phyloP scores from a whole-genome alignment of 2,888 invertebrate genomes.

The Parnassius glacialis region DNA sequence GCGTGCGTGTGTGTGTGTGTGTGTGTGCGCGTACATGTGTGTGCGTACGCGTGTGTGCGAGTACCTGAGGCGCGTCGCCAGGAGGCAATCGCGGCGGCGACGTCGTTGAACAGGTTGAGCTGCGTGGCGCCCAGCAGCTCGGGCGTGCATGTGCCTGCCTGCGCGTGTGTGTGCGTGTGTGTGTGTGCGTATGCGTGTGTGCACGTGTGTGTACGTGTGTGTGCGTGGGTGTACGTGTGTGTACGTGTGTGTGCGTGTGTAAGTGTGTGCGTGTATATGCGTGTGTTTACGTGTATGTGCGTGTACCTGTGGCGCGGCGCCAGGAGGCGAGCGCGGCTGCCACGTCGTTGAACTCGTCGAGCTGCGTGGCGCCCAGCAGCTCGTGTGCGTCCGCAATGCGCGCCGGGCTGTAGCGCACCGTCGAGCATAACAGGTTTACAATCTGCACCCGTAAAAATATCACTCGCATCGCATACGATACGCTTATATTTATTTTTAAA shows the following conservation, averaged over 20 bases:
- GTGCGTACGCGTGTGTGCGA: conserved; percentile 15
- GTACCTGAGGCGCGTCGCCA: conserved; percentile 87
- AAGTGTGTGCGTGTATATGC: neutral
- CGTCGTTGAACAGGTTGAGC: conserved; percentile 92
- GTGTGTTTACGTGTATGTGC: neutral
- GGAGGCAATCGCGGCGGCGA: conserved; percentile 84
- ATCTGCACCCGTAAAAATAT: conserved; percentile 60
- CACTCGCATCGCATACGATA: too few species aligned
- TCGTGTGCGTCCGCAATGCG: conserved; percentile 93
- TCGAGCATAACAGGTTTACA: conserved; percentile 85
- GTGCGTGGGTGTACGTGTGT: neutral
- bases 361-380: conserved; percentile 90
- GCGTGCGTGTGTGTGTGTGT: neutral
- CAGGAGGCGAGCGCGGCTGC: conserved; percentile 87
- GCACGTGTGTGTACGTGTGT: neutral
- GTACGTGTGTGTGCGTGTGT: neutral
- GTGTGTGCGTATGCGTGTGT: conserved; percentile 43
- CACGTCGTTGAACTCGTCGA: conserved; percentile 92
- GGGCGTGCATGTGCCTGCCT: too few species aligned
- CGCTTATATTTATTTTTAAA: too few species aligned
- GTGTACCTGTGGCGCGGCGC: conserved; percentile 83
- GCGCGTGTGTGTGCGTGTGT: neutral
- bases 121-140: conserved; percentile 75
- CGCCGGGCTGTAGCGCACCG: conserved; percentile 82
- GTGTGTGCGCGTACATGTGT: neutral